Evolutionary conservation across 1,140 invertebrate genomes (phyloP).

Genomic region (Ips nitidus): DNA sequence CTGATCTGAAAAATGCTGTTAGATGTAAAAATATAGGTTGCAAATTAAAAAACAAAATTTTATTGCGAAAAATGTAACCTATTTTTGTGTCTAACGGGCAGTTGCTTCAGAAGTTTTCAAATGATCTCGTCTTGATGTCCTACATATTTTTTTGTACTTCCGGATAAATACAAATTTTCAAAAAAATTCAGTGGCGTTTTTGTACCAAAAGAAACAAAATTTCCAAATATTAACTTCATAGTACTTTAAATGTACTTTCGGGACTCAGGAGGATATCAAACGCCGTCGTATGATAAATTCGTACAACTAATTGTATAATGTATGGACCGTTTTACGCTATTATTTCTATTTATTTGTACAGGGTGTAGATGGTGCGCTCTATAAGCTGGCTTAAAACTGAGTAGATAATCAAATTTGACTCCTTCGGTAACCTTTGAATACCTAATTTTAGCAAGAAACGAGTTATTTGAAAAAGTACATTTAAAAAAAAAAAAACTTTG

Average conservation of each 20-base stretch:
- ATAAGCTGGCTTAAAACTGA: too few species aligned
- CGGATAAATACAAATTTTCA: not conserved
- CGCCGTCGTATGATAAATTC: too few species aligned
- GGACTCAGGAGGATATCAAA: constrained; percentile 3
- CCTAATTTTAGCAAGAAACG: too few species aligned
- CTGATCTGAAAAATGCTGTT: not conserved
- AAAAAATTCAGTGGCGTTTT: not conserved
- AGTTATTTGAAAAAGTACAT: too few species aligned
- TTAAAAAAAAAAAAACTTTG: too few species aligned
- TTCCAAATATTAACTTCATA: not conserved
- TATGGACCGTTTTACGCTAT: too few species aligned
- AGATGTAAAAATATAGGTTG: not conserved
- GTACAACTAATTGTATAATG: too few species aligned
- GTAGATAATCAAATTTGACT: too few species aligned
- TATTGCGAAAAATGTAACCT: not conserved
- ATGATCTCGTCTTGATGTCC: not conserved
- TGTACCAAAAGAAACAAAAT: not conserved
- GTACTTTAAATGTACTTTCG: not conserved
- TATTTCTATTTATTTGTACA: too few species aligned
- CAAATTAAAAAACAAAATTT: not conserved
- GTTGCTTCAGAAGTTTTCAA: not conserved
- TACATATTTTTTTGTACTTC: not conserved
- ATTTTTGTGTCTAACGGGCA: not conserved
- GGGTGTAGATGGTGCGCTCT: too few species aligned
- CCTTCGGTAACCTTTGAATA: too few species aligned